Base-by-base conservation (phyloP, 2,113 vertebrate species). In the Neofelis nebulosa region DNA sequence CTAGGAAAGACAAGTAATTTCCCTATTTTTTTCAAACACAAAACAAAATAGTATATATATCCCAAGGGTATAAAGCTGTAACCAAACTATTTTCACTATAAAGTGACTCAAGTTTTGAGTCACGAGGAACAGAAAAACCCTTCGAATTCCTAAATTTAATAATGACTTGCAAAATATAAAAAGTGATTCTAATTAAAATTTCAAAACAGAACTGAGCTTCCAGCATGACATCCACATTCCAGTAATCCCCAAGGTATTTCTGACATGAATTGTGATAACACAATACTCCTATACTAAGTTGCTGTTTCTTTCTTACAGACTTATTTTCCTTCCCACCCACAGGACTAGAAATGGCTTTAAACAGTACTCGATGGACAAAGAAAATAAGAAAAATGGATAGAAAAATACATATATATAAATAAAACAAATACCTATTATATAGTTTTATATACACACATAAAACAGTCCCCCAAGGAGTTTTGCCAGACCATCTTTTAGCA, bases 141-240 rank as follows among this genome's bases (percentile, higher is more conserved):
- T 87, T 85, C 52, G 33, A 78, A 86, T 52, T 65, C 52, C 61
- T 86, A 85, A 74, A 52, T 88, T 63, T 78, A 96, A 82, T 18
- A 90, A 82, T 95, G 76, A 86, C 80, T 95, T 94, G 15, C 4
- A 79, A 41, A 86, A 89, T 63, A 94, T 45, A 93, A 96, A 78
- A 88, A 93, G 31, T 68, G 80, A 89, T 78, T 96, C 61, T 86
- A 82, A 81, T 82, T 96, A 96, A 89, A 96, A 80, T 41, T 88
- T 97, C 78, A 74, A 85, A 89, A 76, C 3, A 95, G 65, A 97
- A 95, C 55, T 55, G 21, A 94, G 41, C 16, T 82, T 94, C 68
- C 29, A 79, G n/a, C 57, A 89, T 10, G 12, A 78, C 57, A 90
- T 27, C 79, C 29, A 95, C 31, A 73, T 74, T 92, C 76, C 31